phyloP scores from a whole-genome alignment of 2,797 vertebrate genomes.

The Spinus pinus region DNA sequence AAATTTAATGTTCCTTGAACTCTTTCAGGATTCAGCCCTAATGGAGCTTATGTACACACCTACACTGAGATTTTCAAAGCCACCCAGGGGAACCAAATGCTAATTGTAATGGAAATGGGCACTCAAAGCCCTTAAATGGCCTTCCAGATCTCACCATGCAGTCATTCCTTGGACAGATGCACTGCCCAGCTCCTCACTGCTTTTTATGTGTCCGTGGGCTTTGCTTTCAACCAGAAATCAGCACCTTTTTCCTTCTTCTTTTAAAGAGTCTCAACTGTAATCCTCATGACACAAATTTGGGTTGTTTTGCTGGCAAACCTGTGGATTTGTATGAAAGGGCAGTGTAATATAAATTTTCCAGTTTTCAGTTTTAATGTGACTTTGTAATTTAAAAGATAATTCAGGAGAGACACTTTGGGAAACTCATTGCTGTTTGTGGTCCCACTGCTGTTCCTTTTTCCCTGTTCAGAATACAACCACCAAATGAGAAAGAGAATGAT shows the following conservation, averaged over 20 bases:
- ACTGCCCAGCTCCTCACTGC: not conserved
- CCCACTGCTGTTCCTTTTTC: not conserved
- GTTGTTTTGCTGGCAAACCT: not conserved
- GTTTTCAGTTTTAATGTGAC: not conserved
- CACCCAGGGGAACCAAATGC: not conserved
- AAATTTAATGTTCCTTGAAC: constrained; percentile 47
- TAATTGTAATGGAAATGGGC: constrained; percentile 21
- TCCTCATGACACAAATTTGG: not conserved
- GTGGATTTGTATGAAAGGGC: not conserved
- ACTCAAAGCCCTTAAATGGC: not conserved
- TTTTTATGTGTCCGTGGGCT: not conserved
- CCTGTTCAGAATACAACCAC: not conserved
- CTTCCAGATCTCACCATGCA: not conserved
- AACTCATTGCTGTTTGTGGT: not conserved
- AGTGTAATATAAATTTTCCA: not conserved
- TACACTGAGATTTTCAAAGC: not conserved
- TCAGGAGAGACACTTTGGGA: not conserved
- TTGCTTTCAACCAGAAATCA: not conserved
- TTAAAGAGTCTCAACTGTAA: not conserved
- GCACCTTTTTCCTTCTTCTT: not conserved
- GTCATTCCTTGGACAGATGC: fast-evolving
- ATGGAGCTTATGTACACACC: constrained; percentile 19
- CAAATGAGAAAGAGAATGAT: not conserved
- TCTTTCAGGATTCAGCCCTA: constrained; percentile 1
- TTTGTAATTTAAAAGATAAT: constrained; percentile 15